Percentiles rank a stretch among this genome's conserved stretches.
phyloP scores from a whole-genome alignment of 2,888 invertebrate species.

The Idaea aversata region DNA sequence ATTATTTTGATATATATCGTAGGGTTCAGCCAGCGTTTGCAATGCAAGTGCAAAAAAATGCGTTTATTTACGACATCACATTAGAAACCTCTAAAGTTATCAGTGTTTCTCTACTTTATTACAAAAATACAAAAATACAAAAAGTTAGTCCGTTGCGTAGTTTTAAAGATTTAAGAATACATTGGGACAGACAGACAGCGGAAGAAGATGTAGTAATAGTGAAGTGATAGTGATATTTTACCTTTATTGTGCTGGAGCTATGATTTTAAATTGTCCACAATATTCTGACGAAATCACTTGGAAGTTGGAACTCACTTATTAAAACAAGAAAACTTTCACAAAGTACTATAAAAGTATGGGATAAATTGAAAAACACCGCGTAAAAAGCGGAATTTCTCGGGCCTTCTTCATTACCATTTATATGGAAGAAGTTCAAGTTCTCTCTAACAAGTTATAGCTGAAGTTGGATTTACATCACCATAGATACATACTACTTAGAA shows the following conservation, averaged over 20 bases:
- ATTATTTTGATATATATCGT: too few species aligned
- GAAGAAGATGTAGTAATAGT: too few species aligned
- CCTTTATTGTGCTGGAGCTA: not conserved
- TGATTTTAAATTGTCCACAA: not conserved
- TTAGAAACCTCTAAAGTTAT: too few species aligned
- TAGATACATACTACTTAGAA: not conserved
- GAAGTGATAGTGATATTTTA: too few species aligned
- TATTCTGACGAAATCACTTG: not conserved
- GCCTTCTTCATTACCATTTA: conserved; percentile 63
- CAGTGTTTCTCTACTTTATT: too few species aligned
- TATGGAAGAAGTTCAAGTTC: conserved; percentile 60
- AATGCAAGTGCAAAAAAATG: too few species aligned
- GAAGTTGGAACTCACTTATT: conserved; percentile 23
- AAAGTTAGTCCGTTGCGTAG: too few species aligned
- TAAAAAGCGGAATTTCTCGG: conserved; percentile 39
- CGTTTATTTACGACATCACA: too few species aligned
- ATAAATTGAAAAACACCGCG: conserved; percentile 59
- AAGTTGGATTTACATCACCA: conserved; percentile 47
- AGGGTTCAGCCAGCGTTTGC: too few species aligned
- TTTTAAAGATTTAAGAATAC: too few species aligned
- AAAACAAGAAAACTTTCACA: conserved; percentile 37
- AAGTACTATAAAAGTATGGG: conserved; percentile 40
- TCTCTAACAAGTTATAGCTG: conserved; percentile 46
- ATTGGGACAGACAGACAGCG: too few species aligned
- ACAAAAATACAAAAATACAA: too few species aligned